Evolutionary conservation across 1,140 invertebrate genomes (phyloP), one percentile per base, ranked within the genome.

Genomic region (Epicauta chinensis): DNA sequence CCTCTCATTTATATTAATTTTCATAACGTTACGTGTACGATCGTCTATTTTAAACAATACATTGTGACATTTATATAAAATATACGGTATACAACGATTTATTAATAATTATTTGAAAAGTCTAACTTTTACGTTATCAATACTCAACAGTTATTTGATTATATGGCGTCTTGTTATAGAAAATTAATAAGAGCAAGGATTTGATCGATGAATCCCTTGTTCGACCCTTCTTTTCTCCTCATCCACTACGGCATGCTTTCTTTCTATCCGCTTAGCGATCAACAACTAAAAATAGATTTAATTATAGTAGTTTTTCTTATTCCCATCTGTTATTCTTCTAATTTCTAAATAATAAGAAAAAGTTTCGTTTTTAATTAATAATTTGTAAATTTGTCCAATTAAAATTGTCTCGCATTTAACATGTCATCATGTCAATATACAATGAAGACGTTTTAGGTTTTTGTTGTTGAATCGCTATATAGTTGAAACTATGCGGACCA

Each of bases 401-500:
- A n/a, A 44, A 9, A 44, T 15, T 31, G 29, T 29, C n/a, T 44
- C 29, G 42, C 29, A 14, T 29, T 3, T 9, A 29, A 16, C 15
- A 32, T 29, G 30, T 44, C 42, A 31, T 44, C 29, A 44, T 44
- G 42, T 31, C 29, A 29, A 44, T 44, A 44, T 14, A 23, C 23
- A 23, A 23, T 23, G 23, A 31, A 29, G 29, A 44, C 29, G 30
- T 29, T 44, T 31, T 44, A 44, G 32, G 10, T 29, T 29, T 29
- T 15, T 13, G 15, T 31, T 15, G 42, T 44, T 31, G 31, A 29
- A 16, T 29, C 23, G 40, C 31, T 16, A n/a, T n/a, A 23, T 23
- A 23, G 23, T 23, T 23, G 23, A 23, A 23, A 23, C 23, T 23
- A 23, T 23, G 23, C 23, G 45, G 56, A 53, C 56, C 56, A 58